phyloP scores from a whole-genome alignment of 2,113 vertebrate species.

The Eurypyga helias region DNA sequence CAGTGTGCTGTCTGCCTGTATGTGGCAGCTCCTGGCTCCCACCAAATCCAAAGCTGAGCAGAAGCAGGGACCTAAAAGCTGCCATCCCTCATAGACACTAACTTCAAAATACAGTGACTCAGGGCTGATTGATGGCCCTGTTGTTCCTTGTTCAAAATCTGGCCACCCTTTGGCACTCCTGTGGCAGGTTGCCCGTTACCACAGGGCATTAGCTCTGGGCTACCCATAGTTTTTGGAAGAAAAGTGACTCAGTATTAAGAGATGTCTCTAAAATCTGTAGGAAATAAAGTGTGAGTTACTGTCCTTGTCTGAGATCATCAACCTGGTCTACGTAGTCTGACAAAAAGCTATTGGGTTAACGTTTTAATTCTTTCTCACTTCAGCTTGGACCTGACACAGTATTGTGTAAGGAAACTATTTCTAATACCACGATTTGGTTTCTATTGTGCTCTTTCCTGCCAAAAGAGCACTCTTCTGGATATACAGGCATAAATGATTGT shows the following conservation, averaged over 20 bases:
- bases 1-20: too few relatives aligned
- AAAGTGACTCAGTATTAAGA: not conserved
- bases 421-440: not conserved
- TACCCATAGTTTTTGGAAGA: not conserved
- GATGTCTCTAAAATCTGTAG: not conserved
- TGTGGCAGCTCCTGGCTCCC: not conserved
- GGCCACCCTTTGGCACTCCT: not conserved
- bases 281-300: not conserved
- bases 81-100: not conserved
- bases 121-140: not conserved
- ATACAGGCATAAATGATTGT: not conserved
- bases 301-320: not conserved
- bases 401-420: not conserved
- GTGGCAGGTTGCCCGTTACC: not conserved
- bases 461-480: not conserved
- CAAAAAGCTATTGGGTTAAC: not conserved
- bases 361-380: not conserved
- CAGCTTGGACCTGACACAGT: not conserved
- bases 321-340: fast-evolving
- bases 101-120: not conserved
- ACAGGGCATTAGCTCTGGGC: not conserved
- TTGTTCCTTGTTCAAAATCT: not conserved
- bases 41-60: not conserved
- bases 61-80: not conserved
- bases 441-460: not conserved